Percentiles rank a stretch among this genome's conserved stretches.
phyloP scores from a whole-genome alignment of 2,797 vertebrate species.

The Sebastes diaconus region DNA sequence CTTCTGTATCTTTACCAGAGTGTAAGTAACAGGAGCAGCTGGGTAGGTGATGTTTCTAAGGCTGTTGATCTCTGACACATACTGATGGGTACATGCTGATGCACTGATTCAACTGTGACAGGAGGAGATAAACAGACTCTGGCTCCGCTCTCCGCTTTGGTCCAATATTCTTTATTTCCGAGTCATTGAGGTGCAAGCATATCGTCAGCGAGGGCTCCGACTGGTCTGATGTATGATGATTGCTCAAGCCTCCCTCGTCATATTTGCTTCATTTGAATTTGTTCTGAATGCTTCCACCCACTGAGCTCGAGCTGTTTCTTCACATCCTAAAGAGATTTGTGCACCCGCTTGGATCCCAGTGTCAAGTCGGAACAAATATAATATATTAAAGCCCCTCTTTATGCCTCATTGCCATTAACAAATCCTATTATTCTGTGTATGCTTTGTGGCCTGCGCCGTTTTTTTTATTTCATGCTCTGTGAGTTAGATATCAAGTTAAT shows the following conservation, averaged over 20 bases:
- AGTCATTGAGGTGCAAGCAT: constrained; percentile 64
- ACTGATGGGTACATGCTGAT: constrained; percentile 14
- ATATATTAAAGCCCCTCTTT: constrained; percentile 73
- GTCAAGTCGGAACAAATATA: constrained; percentile 72
- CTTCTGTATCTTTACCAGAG: constrained; percentile 1
- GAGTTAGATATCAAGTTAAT: constrained; percentile 52
- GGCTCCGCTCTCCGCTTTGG: constrained; percentile 19
- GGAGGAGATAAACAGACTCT: constrained; percentile 57
- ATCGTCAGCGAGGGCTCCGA: constrained; percentile 40
- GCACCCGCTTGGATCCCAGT: constrained; percentile 60
- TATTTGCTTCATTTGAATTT: constrained; percentile 72
- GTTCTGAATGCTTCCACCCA: constrained; percentile 58
- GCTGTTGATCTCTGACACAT: constrained; percentile 39
- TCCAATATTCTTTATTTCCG: constrained; percentile 66
- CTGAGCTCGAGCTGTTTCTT: constrained; percentile 56
- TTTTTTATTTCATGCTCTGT: constrained; percentile 72
- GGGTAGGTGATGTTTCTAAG: constrained; percentile 47
- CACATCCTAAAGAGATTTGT: constrained; percentile 71
- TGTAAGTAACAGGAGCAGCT: constrained; percentile 23
- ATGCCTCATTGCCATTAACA: constrained; percentile 78
- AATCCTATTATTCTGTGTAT: constrained; percentile 71
- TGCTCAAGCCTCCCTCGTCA: constrained; percentile 39
- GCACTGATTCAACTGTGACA: constrained; percentile 49
- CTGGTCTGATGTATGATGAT: constrained; percentile 69
- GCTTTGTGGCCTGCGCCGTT: constrained; percentile 51